Evolutionary conservation across 2,797 vertebrate species (phyloP).

Genomic region (Manis crassicaudata): DNA sequence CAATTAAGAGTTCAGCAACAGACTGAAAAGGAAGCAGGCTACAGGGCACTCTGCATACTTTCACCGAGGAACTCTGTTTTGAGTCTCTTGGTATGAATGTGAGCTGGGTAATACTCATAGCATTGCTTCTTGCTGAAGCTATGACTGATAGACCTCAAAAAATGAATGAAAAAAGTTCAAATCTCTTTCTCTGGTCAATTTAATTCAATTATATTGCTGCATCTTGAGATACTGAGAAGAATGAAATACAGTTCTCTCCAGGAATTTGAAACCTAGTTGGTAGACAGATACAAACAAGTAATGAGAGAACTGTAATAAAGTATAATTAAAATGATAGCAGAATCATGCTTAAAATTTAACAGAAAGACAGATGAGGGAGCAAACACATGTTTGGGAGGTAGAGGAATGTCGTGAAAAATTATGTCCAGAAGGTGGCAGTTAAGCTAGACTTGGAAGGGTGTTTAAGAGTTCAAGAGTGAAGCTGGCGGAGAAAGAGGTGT

Average conservation of each 20-base stretch:
- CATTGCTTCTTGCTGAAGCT: background rate
- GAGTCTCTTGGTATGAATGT: background rate
- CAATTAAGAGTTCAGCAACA: background rate
- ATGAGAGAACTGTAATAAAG: conserved; percentile 7
- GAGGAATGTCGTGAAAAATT: conserved; percentile 31
- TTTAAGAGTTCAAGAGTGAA: background rate
- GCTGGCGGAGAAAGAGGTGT: background rate
- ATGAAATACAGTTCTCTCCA: background rate
- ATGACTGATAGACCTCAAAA: background rate
- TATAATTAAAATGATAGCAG: conserved; percentile 34
- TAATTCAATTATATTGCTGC: conserved; percentile 24
- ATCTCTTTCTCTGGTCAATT: conserved; percentile 25
- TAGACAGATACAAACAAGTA: conserved; percentile 35
- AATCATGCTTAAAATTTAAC: conserved; percentile 32
- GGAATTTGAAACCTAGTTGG: background rate
- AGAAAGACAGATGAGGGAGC: background rate
- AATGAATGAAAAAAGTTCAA: background rate
- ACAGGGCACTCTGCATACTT: too few species aligned
- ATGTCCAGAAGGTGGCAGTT: background rate
- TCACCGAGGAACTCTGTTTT: background rate
- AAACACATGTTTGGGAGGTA: background rate
- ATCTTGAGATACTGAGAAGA: background rate
- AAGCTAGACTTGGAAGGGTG: conserved; percentile 24
- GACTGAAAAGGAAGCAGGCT: background rate
- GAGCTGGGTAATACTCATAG: background rate